Conservation (phyloP, 2,888 invertebrate genomes). For the Machimus atricapillus region DNA sequence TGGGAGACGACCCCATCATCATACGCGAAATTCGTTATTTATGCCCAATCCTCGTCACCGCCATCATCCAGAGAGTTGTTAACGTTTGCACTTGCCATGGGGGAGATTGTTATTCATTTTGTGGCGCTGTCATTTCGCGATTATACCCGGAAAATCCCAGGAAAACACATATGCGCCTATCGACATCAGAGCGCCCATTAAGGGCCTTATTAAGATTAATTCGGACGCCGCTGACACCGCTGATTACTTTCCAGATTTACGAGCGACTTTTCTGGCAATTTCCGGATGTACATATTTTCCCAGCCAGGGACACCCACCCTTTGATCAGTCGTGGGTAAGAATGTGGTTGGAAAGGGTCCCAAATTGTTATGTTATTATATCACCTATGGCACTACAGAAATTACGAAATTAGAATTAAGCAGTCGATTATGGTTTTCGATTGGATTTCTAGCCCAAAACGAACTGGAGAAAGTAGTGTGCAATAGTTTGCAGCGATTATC, state of each 20-base stretch:
- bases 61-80: background rate
- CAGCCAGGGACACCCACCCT: background rate
- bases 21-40: background rate
- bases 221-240: background rate
- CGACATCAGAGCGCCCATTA: conserved; percentile 15
- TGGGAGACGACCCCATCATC: background rate
- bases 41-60: background rate
- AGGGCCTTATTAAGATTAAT: conserved; percentile 33
- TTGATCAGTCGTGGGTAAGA: background rate
- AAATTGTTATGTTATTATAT: conserved; percentile 1
- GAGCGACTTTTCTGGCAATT: conserved; percentile 28
- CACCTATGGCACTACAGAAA: background rate
- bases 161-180: background rate
- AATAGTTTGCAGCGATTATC: background rate
- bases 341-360: background rate
- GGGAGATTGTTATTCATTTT: conserved; percentile 15
- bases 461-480: background rate
- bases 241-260: conserved; percentile 32
- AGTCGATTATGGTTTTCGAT: background rate
- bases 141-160: background rate
- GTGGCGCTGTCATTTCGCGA: background rate
- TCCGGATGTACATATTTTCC: background rate
- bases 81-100: background rate
- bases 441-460: background rate
- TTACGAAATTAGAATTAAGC: conserved; percentile 24